Evolutionary conservation across 2,888 invertebrate genomes (phyloP), one percentile per base, ranked within the genome.

Genomic region (Acleris emargana): DNA sequence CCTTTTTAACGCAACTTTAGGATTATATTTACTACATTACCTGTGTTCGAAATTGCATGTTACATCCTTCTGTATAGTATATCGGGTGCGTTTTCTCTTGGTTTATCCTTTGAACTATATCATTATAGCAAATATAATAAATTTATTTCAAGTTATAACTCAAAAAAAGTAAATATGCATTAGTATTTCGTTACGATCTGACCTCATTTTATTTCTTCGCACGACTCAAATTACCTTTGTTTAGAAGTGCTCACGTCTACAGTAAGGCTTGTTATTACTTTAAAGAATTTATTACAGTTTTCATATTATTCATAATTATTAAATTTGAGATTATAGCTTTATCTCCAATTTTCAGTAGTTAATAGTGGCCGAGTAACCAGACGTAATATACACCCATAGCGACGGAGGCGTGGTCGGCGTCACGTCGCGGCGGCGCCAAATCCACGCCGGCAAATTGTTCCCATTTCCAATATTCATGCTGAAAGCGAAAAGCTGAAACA

Each of bases 361-460:
- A 28, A 43, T 78, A 79, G 79, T 78, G 76, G 77, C 76, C 75
- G 79, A 72, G 74, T 73, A 77, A 78, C 57, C 42, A 73, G 78
- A 74, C 77, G 78, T 78, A 82, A 80, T 81, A 77, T 76, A 82
- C 78, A 78, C 77, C 75, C 81, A 79, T 79, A 77, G 78, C 78
- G 78, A 79, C 76, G 84, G 82, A 85, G 90, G 90, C 88, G 89
- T 87, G 89, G 88, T 76, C 75, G 79, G 79, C 86, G 85, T 87
- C 88, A 88, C 84, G 88, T 82, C 88, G 82, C 83, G 82, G 81
- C 86, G 88, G 87, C 89, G 88, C 88, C 88, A 77, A 77, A 79
- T 82, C 82, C 83, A 73, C 78, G 68, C 78, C 70, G 80, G 81
- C 78, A 76, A 80, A 86, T 87, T 83, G 77, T 85, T 87, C 81